phyloP scores from a whole-genome alignment of 2,113 vertebrate species.

The Ibidorhyncha struthersii region DNA sequence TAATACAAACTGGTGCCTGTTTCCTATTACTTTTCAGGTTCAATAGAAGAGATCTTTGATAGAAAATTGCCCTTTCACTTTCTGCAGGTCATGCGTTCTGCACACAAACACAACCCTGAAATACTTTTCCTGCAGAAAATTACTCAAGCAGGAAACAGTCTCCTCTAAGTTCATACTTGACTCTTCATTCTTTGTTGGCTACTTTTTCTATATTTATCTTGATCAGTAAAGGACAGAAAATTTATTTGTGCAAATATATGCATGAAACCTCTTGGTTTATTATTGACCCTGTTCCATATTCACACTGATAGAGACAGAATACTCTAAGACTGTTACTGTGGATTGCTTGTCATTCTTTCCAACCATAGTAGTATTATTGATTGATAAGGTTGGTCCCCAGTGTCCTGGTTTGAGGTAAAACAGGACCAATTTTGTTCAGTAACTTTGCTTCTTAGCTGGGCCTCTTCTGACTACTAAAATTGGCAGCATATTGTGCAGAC shows the following conservation, averaged over 20 bases:
- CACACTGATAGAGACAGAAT: neutral
- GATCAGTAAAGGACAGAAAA: neutral
- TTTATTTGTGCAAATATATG: neutral
- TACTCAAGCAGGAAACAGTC: neutral
- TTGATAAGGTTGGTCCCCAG: neutral
- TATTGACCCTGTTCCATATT: slow-evolving; percentile 25
- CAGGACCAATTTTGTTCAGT: too few relatives aligned
- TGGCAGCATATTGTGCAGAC: too few relatives aligned
- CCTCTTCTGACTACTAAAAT: too few relatives aligned
- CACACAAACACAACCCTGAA: neutral
- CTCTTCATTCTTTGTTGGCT: neutral
- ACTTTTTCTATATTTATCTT: neutral
- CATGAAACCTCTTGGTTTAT: neutral
- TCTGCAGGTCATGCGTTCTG: neutral
- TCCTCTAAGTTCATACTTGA: neutral
- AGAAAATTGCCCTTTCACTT: slow-evolving; percentile 14
- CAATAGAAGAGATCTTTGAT: neutral
- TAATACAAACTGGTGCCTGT: neutral
- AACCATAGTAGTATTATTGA: neutral
- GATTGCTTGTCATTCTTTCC: neutral
- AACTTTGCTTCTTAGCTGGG: too few relatives aligned
- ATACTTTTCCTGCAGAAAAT: neutral
- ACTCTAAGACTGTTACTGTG: neutral
- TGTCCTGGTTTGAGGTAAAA: too few relatives aligned
- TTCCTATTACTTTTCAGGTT: slow-evolving; percentile 18